Base-by-base conservation (phyloP, 2,888 invertebrate genomes). In the Lasius platythorax region DNA sequence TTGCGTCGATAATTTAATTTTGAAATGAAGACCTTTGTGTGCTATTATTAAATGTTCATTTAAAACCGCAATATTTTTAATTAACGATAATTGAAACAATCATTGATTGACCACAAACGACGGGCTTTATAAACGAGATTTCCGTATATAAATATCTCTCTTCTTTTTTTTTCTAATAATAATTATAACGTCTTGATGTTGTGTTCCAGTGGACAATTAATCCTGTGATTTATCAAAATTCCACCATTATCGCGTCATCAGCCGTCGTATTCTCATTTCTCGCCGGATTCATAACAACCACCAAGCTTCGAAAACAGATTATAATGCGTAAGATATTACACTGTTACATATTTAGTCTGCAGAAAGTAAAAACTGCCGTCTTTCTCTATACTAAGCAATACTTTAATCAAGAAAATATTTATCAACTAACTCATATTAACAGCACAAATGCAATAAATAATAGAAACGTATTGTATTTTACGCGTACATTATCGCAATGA, bases 191-290 rank as follows among this genome's bases (percentile, higher is more conserved):
- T 11, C 12, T 23, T 70, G 9, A 8, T 58, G 9, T 68, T 46
- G 9, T 88, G 18, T 88, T 90, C 56, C 88, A 95, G 95, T 93
- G 94, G 88, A 82, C 78, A 63, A 90, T 94, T 58, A 91, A 91
- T 73, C 86, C 92, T 1, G 85, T 85, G 6, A 85, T 95, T 40
- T 95, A 94, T 84, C 86, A 92, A 28, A 95, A 94, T 86, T 94
- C 95, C 3, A 93, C 94, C 33, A 90, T 93, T n/a, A 95, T 95
- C 73, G 94, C 94, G 0, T 72, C 91, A 0, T 93, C 94, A 1
- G 92, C 94, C 0, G 93, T 94, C 8, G n/a, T 87, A 9, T 92
- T 93, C 73, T 92, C 92, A 0, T 94, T 94, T 85, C 82, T 95
- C 18, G 87, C 87, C 40, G 86, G 87, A 58, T 84, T 90, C 33